These are phyloP conservation scores for Dugesia japonica DNA, from an alignment of 2,888 invertebrate species.

Conservation along the genomic window DNA sequence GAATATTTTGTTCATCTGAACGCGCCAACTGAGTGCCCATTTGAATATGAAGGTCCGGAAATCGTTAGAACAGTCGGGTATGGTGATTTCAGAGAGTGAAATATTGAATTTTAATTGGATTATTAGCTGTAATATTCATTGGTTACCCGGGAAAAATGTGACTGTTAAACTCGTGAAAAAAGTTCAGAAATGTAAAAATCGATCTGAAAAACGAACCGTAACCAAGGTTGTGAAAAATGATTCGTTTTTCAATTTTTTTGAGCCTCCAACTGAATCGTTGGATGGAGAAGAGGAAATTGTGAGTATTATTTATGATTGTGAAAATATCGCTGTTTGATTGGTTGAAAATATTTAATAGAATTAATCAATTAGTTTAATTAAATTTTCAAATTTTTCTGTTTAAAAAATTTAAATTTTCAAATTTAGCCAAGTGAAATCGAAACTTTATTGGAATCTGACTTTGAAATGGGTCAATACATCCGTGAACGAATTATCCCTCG, in stretches of 20 bases:
- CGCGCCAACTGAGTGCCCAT: constrained; percentile 68
- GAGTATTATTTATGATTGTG: too few relatives aligned
- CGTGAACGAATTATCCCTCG: constrained; percentile 88
- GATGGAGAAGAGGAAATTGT: constrained; percentile 60
- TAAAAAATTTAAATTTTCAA: background rate
- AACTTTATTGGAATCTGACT: constrained; percentile 73
- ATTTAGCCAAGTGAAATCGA: constrained; percentile 65
- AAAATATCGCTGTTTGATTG: too few relatives aligned
- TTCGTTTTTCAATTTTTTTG: constrained; percentile 98
- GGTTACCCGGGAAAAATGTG: constrained; percentile 91
- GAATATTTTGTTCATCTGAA: constrained; percentile 74
- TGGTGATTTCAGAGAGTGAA: too few relatives aligned
- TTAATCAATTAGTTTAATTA: too few relatives aligned
- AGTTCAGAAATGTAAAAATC: constrained; percentile 93
- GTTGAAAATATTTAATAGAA: too few relatives aligned
- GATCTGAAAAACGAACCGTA: constrained; percentile 77
- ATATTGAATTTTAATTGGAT: background rate
- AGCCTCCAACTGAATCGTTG: constrained; percentile 56
- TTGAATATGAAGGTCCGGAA: constrained; percentile 80
- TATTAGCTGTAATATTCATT: constrained; percentile 66
- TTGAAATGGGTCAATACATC: constrained; percentile 93
- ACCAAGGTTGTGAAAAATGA: constrained; percentile 85
- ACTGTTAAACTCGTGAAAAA: constrained; percentile 87
- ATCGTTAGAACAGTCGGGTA: constrained; percentile 72
- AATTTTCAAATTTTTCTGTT: too few relatives aligned